Conservation (phyloP, 35 echinoderm and acorn worm species). For the Ptychodera flava region DNA sequence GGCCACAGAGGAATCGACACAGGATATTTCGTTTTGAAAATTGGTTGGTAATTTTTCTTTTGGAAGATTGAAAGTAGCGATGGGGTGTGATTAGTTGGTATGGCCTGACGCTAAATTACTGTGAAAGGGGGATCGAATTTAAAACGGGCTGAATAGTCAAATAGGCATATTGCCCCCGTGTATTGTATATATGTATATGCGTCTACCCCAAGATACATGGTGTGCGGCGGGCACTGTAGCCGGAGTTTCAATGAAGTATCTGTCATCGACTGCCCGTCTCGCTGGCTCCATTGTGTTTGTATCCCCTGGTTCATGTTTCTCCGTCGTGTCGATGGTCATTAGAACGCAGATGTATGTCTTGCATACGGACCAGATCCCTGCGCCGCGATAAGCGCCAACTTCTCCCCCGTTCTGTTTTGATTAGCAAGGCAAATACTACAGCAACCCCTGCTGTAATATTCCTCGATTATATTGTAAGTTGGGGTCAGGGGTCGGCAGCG, state of each 20-base stretch:
- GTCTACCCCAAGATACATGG: no score
- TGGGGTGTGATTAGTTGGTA: not conserved
- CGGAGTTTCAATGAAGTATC: not conserved
- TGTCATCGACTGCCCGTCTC: not conserved
- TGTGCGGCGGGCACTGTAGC: not conserved
- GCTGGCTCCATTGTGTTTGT: not conserved
- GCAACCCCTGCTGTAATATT: not conserved
- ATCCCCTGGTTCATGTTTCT: not conserved
- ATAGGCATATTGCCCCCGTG: not conserved
- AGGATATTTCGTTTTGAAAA: not conserved
- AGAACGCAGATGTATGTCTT: not conserved
- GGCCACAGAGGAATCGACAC: not conserved
- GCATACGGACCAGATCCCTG: not conserved
- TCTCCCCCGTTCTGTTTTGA: not conserved
- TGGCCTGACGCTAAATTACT: not conserved
- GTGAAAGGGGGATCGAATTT: not conserved
- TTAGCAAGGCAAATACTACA: not conserved
- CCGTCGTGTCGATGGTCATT: not conserved
- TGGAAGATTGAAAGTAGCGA: not conserved
- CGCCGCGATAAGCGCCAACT: not conserved
- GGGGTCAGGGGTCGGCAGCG: not conserved
- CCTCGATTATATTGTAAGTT: not conserved
- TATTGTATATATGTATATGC: no score
- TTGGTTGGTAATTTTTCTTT: not conserved
- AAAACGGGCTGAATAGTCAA: not conserved